These are phyloP conservation scores for Drosophila eugracilis DNA, from an alignment of 1,140 invertebrate genomes.

Conservation along the genomic window DNA sequence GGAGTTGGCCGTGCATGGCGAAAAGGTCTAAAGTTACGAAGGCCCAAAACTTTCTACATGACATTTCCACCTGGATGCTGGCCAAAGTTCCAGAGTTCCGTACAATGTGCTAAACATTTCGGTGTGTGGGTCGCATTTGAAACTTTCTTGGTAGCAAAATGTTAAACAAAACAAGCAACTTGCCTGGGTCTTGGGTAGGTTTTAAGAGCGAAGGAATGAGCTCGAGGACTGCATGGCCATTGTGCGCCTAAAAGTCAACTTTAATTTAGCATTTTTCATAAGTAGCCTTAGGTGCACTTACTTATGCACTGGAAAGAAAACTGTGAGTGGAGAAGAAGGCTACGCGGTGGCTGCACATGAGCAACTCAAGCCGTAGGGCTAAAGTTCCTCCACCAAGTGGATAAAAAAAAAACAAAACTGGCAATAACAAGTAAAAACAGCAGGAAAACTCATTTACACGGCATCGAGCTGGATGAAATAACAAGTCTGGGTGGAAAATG, in stretches of 20 bases:
- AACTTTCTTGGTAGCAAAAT: slow-evolving; percentile 62
- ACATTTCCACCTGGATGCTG: slow-evolving; percentile 58
- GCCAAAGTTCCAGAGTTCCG: slow-evolving; percentile 2
- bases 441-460: slow-evolving; percentile 63
- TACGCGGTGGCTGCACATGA: slow-evolving; percentile 36
- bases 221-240: slow-evolving; percentile 8
- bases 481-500: slow-evolving; percentile 44
- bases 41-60: slow-evolving; percentile 63
- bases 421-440: slow-evolving; percentile 40
- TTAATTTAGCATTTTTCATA: slow-evolving; percentile 84
- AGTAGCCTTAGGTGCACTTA: slow-evolving; percentile 84
- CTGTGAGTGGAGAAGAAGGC: slow-evolving; percentile 34
- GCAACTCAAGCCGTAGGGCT: slow-evolving; percentile 63
- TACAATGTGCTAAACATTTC: slow-evolving; percentile 49
- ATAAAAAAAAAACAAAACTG: slow-evolving; percentile 49
- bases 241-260: slow-evolving; percentile 80
- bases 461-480: slow-evolving; percentile 63
- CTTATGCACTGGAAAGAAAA: slow-evolving; percentile 79
- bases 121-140: slow-evolving; percentile 21
- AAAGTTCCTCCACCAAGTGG: slow-evolving; percentile 36
- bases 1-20: slow-evolving; percentile 67
- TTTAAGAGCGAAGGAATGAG: not conserved
- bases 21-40: slow-evolving; percentile 23
- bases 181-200: slow-evolving; percentile 1
- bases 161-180: slow-evolving; percentile 28